Base-by-base conservation (phyloP, 2,113 vertebrate species). In the Gavialis gangeticus region DNA sequence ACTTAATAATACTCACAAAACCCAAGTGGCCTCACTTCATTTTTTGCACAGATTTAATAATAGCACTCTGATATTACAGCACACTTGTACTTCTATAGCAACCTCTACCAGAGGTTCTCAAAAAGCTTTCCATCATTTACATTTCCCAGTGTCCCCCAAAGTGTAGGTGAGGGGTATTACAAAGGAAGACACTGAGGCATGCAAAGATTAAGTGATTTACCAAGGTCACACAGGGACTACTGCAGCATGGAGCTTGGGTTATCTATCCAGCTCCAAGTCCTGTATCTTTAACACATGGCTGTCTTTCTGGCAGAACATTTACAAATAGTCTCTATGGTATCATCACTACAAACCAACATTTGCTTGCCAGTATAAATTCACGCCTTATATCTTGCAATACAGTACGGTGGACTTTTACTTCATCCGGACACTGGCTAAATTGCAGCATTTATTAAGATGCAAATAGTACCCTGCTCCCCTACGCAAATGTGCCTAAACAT, bases 291-390 rank as follows among this genome's bases (percentile, higher is more conserved):
- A 30, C 59, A 8, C 1, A 5, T 82, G 1, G 83, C 34, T 1
- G 7, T 34, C 24, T 73, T 92, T 58, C 64, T 67, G 34, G 24
- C 12, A 82, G 46, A 88, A 89, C 93, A 87, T 73, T 79, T 15
- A 87, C 69, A 90, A 90, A 83, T 22, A 57, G 46, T 5, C 91
- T 90, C 22, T 22, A 63, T 78, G 86, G 84, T 88, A 80, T 93
- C 93, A 79, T 16, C 71, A 90, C 79, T 94, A 93, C 76, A 94
- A 95, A 69, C 82, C 30, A 93, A 73, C 84, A 46, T 81, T 78
- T 84, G 85, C 86, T 87, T 93, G 66, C 64, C 82, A 91, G 86
- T 95, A 89, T 83, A 82, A 93, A 92, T 91, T 84, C 95, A 92
- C 84, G 88, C 27, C 63, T 24, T 11, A 56, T 54, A 79, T 95